These are phyloP conservation scores for Sebastes kiyomatsui DNA, from an alignment of 2,797 vertebrate species.

Conservation along the genomic window DNA sequence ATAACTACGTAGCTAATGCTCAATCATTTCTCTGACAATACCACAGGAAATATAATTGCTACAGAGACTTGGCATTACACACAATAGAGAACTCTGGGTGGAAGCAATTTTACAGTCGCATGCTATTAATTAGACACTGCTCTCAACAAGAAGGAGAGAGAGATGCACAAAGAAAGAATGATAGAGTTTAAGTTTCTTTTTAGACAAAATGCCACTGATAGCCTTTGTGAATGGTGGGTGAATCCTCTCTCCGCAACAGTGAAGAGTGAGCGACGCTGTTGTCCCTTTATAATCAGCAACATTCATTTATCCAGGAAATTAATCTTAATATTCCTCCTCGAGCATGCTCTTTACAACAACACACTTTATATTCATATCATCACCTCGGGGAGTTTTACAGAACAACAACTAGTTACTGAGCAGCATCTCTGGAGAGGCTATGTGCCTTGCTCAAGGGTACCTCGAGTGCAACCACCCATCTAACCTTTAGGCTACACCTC, in stretches of 20 bases:
- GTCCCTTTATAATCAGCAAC: conserved; percentile 49
- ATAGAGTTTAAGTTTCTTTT: conserved; percentile 22
- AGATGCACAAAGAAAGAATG: conserved; percentile 9
- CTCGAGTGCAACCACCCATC: not conserved
- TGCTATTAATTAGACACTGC: conserved; percentile 55
- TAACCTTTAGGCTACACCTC: conserved; percentile 22
- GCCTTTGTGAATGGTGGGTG: conserved; percentile 36
- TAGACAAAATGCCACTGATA: conserved; percentile 46
- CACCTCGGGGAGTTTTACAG: conserved; percentile 48
- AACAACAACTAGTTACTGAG: conserved; percentile 42
- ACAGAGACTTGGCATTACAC: conserved; percentile 37
- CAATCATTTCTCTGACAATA: conserved; percentile 35
- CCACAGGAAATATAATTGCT: conserved; percentile 39
- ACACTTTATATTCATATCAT: conserved; percentile 53
- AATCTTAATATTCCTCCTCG: conserved; percentile 60
- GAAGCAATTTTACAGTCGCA: conserved; percentile 55
- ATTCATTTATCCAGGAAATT: conserved; percentile 65
- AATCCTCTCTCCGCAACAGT: conserved; percentile 11
- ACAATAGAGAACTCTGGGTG: conserved; percentile 42
- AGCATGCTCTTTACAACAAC: conserved; percentile 43
- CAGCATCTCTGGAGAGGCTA: conserved; percentile 6
- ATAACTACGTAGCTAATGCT: conserved; percentile 25
- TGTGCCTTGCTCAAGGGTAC: conserved; percentile 37
- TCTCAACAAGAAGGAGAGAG: conserved; percentile 18
- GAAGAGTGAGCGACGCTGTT: conserved; percentile 33